Percentiles rank a stretch among this genome's conserved stretches.
Evolutionary conservation across 2,888 invertebrate genomes (phyloP).

Genomic region (Ichneumoninae sp.): DNA sequence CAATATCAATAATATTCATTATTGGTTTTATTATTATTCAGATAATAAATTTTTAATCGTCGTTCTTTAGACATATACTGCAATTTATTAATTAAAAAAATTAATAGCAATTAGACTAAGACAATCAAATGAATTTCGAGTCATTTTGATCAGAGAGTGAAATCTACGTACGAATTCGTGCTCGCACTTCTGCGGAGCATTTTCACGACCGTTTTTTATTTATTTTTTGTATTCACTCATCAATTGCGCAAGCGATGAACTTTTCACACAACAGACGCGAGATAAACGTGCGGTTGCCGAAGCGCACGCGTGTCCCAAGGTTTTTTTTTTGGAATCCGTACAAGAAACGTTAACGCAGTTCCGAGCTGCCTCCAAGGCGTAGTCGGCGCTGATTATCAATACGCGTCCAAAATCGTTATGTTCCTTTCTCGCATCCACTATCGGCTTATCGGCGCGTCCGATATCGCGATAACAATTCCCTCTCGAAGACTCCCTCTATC

Average conservation of each 20-base stretch:
- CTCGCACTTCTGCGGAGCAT: slow-evolving; percentile 15
- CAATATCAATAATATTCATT: too few relatives aligned
- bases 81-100: background rate
- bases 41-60: background rate
- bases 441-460: slow-evolving; percentile 60
- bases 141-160: background rate
- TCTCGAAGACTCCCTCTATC: slow-evolving; percentile 3
- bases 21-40: background rate
- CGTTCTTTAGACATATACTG: background rate
- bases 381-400: slow-evolving; percentile 44
- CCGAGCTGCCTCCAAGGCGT: slow-evolving; percentile 13
- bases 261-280: background rate
- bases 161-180: slow-evolving; percentile 34
- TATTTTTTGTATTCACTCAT: background rate
- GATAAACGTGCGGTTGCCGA: background rate
- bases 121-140: background rate
- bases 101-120: background rate
- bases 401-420: slow-evolving; percentile 32
- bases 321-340: slow-evolving; percentile 46
- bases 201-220: background rate
- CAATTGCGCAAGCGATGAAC: background rate
- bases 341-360: slow-evolving; percentile 21
- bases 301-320: background rate
- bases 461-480: slow-evolving; percentile 66
- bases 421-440: slow-evolving; percentile 54